Conservation (phyloP, 2,113 vertebrate species). For the Lamprologus speciosus region DNA sequence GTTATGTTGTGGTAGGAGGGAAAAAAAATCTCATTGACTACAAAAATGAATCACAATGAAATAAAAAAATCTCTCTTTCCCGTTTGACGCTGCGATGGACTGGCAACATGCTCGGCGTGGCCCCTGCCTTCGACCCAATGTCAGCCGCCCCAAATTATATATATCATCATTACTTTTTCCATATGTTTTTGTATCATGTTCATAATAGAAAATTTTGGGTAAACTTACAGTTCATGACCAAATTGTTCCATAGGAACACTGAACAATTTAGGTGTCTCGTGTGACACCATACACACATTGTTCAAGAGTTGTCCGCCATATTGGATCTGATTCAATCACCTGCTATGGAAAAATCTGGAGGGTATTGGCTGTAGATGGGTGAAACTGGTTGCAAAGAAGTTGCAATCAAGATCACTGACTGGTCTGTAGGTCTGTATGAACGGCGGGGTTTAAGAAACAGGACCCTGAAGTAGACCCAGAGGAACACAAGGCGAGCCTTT, state of each 20-base stretch:
- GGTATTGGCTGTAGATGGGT: fast-evolving
- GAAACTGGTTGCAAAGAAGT: neutral
- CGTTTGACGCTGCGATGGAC: fast-evolving
- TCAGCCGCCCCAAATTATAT: fast-evolving
- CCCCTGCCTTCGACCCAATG: neutral
- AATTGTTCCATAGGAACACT: neutral
- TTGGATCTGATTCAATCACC: neutral
- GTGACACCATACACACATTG: neutral
- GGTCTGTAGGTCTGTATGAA: neutral
- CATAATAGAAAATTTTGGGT: fast-evolving
- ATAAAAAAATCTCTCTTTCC: neutral
- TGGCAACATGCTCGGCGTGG: neutral
- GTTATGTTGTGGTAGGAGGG: neutral
- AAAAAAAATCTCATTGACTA: neutral
- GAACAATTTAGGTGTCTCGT: neutral
- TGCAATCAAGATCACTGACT: neutral
- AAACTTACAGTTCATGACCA: neutral
- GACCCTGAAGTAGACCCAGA: neutral
- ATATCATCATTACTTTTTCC: neutral
- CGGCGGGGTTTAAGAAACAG: neutral
- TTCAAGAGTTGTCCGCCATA: neutral
- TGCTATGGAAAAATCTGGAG: neutral
- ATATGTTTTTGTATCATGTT: neutral
- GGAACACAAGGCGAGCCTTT: neutral
- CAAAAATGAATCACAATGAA: neutral